phyloP scores from a whole-genome alignment of 2,888 invertebrate species.

The Athalia rosae region DNA sequence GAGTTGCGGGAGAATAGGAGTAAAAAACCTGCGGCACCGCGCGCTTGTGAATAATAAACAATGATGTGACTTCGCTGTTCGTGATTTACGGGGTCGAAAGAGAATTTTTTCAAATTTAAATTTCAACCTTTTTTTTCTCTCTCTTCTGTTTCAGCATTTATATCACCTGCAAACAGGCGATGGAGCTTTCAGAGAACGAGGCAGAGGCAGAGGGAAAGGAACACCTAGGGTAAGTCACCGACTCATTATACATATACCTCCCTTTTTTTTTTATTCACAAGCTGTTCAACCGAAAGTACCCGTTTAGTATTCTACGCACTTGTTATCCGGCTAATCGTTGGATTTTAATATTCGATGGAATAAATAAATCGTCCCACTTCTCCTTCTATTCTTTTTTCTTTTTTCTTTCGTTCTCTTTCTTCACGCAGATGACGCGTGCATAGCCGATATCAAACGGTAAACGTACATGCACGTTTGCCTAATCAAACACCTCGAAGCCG shows the following conservation, averaged over 20 bases:
- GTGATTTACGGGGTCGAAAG: background rate
- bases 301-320: too few species aligned
- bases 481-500: slow-evolving; percentile 25
- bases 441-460: background rate
- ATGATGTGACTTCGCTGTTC: background rate
- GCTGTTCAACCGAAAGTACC: too few species aligned
- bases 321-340: too few species aligned
- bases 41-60: background rate
- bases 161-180: slow-evolving; percentile 72
- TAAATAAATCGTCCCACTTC: too few species aligned
- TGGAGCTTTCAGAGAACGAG: slow-evolving; percentile 70
- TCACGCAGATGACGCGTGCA: background rate
- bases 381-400: too few species aligned
- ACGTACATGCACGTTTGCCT: slow-evolving; percentile 2
- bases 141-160: slow-evolving; percentile 68
- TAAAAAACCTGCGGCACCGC: background rate
- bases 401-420: too few species aligned
- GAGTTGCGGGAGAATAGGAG: slow-evolving; percentile 7
- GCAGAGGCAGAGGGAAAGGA: slow-evolving; percentile 71
- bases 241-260: background rate
- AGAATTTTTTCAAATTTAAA: background rate
- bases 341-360: too few species aligned
- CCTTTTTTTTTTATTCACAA: too few species aligned
- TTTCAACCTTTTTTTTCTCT: slow-evolving; percentile 46
- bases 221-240: slow-evolving; percentile 70